Conservation (phyloP, 1,140 invertebrate species). For the Neelides sp. region DNA sequence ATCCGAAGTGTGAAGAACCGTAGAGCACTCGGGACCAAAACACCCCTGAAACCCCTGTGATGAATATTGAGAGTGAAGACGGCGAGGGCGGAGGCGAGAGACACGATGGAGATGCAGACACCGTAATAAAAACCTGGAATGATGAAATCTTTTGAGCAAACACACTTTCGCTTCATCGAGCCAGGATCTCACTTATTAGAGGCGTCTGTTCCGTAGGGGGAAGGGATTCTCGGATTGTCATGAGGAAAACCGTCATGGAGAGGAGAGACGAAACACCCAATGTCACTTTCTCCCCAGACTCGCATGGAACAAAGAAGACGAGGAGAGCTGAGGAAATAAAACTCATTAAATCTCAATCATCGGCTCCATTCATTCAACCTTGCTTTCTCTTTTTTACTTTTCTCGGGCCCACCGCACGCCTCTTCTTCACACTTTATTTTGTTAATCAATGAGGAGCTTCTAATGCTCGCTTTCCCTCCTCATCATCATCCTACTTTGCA, state of each 20-base stretch:
- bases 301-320: constrained; percentile 82
- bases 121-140: constrained; percentile 74
- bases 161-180: not conserved
- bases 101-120: constrained; percentile 78
- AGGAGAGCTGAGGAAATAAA: constrained; percentile 52
- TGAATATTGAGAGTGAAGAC: constrained; percentile 56
- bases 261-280: constrained; percentile 75
- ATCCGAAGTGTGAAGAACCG: constrained; percentile 21
- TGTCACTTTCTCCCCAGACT: constrained; percentile 69
- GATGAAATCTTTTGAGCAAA: constrained; percentile 5
- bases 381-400: no score
- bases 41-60: constrained; percentile 26
- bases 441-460: no score
- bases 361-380: constrained; percentile 76
- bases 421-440: no score
- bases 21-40: constrained; percentile 19
- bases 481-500: no score
- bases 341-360: constrained; percentile 38
- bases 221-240: constrained; percentile 79
- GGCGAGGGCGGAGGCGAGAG: constrained; percentile 73
- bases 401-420: no score
- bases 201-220: constrained; percentile 87
- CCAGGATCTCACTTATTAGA: constrained; percentile 57
- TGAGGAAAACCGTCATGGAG: constrained; percentile 85
- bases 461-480: no score